Evolutionary conservation across 1,140 invertebrate species (phyloP).

Genomic region (Lepeophtheirus salmonis): DNA sequence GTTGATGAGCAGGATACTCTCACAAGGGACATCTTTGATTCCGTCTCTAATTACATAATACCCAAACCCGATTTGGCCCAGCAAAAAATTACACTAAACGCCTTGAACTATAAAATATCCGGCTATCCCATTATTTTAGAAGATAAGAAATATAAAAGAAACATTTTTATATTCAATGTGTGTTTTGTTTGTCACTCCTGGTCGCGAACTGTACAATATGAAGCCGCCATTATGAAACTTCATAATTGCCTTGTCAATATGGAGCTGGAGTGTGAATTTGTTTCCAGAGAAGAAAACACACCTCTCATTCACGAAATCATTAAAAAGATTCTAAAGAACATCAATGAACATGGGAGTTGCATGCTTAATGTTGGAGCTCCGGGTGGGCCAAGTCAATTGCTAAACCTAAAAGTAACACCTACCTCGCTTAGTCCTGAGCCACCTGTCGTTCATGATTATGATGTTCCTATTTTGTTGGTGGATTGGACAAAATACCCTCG

Average conservation of each 20-base stretch:
- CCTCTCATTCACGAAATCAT: constrained; percentile 22
- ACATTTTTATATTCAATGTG: constrained; percentile 82
- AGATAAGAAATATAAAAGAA: constrained; percentile 71
- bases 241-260: constrained; percentile 61
- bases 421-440: constrained; percentile 30
- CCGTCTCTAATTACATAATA: constrained; percentile 82
- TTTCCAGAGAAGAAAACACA: constrained; percentile 19
- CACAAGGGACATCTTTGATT: constrained; percentile 58
- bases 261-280: constrained; percentile 25
- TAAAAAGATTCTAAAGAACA: constrained; percentile 23
- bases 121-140: constrained; percentile 81
- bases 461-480: constrained; percentile 59
- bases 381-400: neutral
- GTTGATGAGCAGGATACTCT: neutral
- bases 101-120: constrained; percentile 56
- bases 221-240: constrained; percentile 75
- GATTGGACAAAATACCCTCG: constrained; percentile 35
- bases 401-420: neutral
- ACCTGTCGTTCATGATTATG: constrained; percentile 59
- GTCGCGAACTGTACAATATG: constrained; percentile 72
- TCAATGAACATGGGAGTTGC: constrained; percentile 2
- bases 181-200: constrained; percentile 82
- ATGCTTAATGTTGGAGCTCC: neutral
- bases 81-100: constrained; percentile 75
- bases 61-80: constrained; percentile 75